These are phyloP conservation scores for Emys orbicularis DNA, from an alignment of 2,797 vertebrate species.

Conservation along the genomic window DNA sequence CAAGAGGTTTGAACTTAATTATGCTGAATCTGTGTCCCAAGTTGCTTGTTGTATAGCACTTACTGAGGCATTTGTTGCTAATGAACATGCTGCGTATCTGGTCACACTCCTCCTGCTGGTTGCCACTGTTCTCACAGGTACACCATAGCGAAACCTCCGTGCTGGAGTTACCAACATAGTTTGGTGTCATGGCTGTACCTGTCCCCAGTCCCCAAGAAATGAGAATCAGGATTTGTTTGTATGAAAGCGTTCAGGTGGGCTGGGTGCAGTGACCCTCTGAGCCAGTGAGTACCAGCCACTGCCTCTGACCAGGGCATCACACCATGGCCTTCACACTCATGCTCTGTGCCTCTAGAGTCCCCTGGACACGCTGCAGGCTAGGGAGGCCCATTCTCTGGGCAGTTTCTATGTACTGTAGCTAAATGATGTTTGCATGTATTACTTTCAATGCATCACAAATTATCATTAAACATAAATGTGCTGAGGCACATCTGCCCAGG, in stretches of 20 bases:
- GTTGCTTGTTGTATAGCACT: constrained; percentile 68
- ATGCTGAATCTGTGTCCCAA: constrained; percentile 6
- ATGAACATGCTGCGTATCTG: constrained; percentile 90
- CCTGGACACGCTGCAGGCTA: neutral
- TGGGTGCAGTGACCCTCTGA: neutral
- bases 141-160: constrained; percentile 92
- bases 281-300: neutral
- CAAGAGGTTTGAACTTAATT: neutral
- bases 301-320: neutral
- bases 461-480: neutral
- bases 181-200: constrained; percentile 97
- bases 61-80: constrained; percentile 92
- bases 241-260: neutral
- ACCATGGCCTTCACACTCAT: neutral
- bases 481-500: neutral
- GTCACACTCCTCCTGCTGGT: constrained; percentile 93
- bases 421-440: neutral
- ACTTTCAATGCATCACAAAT: neutral
- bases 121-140: constrained; percentile 93
- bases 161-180: constrained; percentile 92
- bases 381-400: neutral
- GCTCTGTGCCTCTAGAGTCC: neutral
- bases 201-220: constrained; percentile 49
- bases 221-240: constrained; percentile 7
- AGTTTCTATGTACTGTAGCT: neutral